These are phyloP conservation scores for Anolis apletophallus DNA, from an alignment of 2,797 vertebrate genomes.

Conservation along the genomic window DNA sequence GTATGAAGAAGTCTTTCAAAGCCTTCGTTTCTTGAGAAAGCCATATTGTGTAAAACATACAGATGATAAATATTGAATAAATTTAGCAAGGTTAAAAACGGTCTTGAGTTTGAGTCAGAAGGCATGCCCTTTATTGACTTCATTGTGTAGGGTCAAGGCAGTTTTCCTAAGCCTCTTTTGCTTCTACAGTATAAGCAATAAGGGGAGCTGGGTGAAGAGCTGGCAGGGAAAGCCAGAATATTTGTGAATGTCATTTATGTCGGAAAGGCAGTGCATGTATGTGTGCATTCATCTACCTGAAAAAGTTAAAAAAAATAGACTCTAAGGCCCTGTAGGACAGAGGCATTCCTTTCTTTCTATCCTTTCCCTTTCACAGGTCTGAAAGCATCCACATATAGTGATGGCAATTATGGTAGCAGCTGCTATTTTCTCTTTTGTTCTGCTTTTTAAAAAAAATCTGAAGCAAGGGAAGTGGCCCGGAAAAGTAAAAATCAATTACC, in stretches of 20 bases:
- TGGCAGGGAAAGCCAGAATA: neutral
- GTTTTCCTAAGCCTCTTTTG: neutral
- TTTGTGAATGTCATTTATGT: conserved; percentile 2
- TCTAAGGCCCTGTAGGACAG: neutral
- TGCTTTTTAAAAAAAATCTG: too few species aligned
- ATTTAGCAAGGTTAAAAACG: neutral
- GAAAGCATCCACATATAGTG: neutral
- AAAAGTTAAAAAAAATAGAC: neutral
- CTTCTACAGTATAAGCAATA: neutral
- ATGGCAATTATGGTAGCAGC: neutral
- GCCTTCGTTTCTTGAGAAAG: neutral
- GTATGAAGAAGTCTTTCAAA: neutral
- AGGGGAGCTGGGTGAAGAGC: neutral
- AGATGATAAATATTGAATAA: neutral
- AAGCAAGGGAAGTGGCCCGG: neutral
- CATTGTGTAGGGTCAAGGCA: neutral
- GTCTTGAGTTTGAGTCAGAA: neutral
- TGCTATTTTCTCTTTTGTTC: neutral
- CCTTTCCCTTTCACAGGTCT: neutral
- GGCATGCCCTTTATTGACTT: neutral
- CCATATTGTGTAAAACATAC: neutral
- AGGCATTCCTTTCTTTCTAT: neutral
- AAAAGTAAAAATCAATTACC: neutral
- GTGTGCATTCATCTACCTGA: neutral
- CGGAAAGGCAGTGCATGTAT: neutral